Evolutionary conservation across 2,113 vertebrate genomes (phyloP).

Genomic region (Eublepharis macularius): DNA sequence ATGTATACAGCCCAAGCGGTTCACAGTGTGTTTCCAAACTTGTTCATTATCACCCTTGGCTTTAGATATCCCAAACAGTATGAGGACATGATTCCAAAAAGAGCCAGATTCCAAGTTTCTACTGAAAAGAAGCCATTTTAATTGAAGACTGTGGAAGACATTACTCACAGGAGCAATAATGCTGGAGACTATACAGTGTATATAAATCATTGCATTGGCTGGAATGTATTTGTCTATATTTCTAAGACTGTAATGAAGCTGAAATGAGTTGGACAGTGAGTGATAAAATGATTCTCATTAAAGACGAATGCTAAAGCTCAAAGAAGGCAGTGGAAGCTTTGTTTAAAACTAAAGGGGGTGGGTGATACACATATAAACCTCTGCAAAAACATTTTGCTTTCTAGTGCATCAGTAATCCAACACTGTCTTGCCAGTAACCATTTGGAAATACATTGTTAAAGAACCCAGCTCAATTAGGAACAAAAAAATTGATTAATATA

Average conservation of each 20-base stretch:
- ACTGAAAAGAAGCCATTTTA: neutral
- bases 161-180: conserved; percentile 3
- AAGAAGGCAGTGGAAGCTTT: neutral
- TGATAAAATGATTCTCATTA: conserved; percentile 3
- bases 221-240: neutral
- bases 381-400: neutral
- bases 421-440: neutral
- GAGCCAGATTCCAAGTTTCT: neutral
- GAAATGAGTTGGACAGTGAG: conserved; percentile 12
- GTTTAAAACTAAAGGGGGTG: neutral
- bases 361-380: neutral
- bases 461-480: neutral
- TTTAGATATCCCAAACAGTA: conserved; percentile 12
- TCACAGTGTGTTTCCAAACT: neutral
- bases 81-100: neutral
- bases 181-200: neutral
- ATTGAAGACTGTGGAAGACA: neutral
- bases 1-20: neutral
- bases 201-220: conserved; percentile 13
- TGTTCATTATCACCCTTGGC: neutral
- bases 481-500: neutral
- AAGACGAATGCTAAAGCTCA: neutral
- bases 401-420: neutral
- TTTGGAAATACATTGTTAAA: neutral
- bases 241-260: conserved; percentile 1